Base-by-base conservation (phyloP, 2,888 invertebrate species). In the Protodeltote pygarga region DNA sequence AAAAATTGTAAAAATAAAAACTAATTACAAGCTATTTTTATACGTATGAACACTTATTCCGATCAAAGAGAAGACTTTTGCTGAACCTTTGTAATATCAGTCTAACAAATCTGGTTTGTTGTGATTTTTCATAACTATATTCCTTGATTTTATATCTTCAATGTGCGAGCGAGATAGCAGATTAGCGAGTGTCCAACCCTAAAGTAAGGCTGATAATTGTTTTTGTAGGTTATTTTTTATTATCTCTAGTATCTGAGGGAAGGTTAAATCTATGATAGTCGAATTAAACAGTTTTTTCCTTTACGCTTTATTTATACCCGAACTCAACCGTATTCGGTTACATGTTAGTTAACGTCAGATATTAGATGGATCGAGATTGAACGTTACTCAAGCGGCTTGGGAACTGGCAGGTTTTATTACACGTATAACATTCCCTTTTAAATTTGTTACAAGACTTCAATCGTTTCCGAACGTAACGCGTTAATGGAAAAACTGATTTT, bases 311-410 rank as follows among this genome's bases (percentile, higher is more conserved):
- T 40, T 21, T 37, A 41, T 27, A 41, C 31, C 3, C 38, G 16
- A 25, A 44, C 24, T 37, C 25, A 24, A 57, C 41, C 16, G 45
- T 45, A 32, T 19, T 57, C 46, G 42, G 35, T 41, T 20, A 11
- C 16, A 11, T 39, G 39, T 60, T 29, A 51, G 52, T 34, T 23
- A 47, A 41, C 47, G 61, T 54, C 65, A 49, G 39, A 42, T 49
- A 40, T 49, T 41, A 47, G 54, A 63, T 60, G 37, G 46, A 65
- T 60, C 46, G 38, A 53, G 65, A 65, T 65, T 60, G 61, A 60
- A 47, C 61, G 54, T 46, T 54, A 33, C 28, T 40, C 40, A 31
- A 59, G 54, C 23, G 65, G 38, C 33, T 46, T n/a, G 44, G 19
- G 17, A 31, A 20, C 40, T 58, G 42, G 51, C 64, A 47, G 60